Base-by-base conservation (phyloP, 2,797 vertebrate genomes). In the Emydoidea blandingii region DNA sequence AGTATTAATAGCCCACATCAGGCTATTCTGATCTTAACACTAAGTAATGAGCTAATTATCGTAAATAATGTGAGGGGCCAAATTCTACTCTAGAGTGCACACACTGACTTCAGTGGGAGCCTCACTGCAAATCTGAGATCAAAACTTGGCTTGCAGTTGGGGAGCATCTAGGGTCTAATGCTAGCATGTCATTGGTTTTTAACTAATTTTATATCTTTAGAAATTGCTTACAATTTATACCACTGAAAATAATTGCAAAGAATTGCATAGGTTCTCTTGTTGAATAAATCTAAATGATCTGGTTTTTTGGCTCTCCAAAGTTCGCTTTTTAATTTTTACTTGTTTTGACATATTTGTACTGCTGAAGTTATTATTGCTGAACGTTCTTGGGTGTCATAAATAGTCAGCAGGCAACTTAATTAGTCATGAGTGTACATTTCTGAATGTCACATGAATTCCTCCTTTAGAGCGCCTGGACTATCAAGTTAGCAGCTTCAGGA, bases 371-470 rank as follows among this genome's bases (percentile, higher is more conserved):
- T 93, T 83, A 34, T 54, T 80, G 25, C 82, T 97, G 87, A 93
- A 96, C 94, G 93, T 89, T 88, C 54, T 25, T 52, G 15, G 5
- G n/a, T 92, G 81, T 91, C 90, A 95, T 86, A 96, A 90, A 85
- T 83, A 93, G 62, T 93, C 94, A 94, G 83, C 54, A 93, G 84
- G 81, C 88, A 93, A 89, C 68, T 90, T 92, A 95, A 97, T 92
- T 92, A 94, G 79, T 82, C 91, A 96, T 93, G 83, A 92, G 54
- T 88, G 57, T 93, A 89, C 92, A 53, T 95, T 96, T 89, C 95
- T 90, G 47, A 96, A 94, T 92, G 91, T 94, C 23, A 37, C 31
- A 88, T 49, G 72, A 93, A 94, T 97, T 1, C 79, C 11, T 86
- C 65, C 78, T 34, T 91, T 95, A 91, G 81, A 88, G 52, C 94